Percentiles rank a stretch among this genome's conserved stretches.
Conservation (phyloP, 2,888 invertebrate genomes). For the Eupithecia dodoneata region DNA sequence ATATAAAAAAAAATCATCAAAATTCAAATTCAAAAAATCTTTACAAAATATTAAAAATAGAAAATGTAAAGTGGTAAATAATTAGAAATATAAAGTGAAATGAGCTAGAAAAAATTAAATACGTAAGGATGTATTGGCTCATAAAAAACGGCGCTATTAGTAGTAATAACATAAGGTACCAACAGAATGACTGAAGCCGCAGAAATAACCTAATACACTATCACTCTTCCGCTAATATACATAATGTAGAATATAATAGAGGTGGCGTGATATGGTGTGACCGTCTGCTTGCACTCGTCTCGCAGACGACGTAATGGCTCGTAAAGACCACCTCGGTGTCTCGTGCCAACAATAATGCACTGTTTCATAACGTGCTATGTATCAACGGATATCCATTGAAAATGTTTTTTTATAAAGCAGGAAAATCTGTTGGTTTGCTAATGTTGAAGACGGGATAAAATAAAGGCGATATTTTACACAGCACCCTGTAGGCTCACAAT, state of each 20-base stretch:
- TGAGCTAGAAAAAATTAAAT: not conserved
- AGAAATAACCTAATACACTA: not conserved
- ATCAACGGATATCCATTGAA: not conserved
- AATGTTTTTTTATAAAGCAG: not conserved
- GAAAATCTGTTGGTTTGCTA: not conserved
- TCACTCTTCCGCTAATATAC: not conserved
- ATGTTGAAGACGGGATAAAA: not conserved
- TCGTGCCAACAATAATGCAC: conserved; percentile 7
- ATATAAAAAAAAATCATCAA: no score
- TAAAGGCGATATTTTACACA: not conserved
- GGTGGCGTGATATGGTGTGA: conserved; percentile 31
- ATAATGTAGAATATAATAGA: not conserved
- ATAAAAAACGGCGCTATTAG: not conserved
- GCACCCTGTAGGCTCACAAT: no score
- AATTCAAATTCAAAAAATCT: no score
- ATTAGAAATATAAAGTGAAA: not conserved
- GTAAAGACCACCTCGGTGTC: conserved; percentile 38
- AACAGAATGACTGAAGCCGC: not conserved
- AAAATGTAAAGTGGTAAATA: no score
- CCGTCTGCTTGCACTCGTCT: conserved; percentile 27
- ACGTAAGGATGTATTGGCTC: not conserved
- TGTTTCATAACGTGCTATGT: not conserved
- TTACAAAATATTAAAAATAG: no score
- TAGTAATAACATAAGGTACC: not conserved
- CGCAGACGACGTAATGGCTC: conserved; percentile 39